Conservation (phyloP, 2,797 vertebrate genomes). For the Alcedo quadribrachys region DNA sequence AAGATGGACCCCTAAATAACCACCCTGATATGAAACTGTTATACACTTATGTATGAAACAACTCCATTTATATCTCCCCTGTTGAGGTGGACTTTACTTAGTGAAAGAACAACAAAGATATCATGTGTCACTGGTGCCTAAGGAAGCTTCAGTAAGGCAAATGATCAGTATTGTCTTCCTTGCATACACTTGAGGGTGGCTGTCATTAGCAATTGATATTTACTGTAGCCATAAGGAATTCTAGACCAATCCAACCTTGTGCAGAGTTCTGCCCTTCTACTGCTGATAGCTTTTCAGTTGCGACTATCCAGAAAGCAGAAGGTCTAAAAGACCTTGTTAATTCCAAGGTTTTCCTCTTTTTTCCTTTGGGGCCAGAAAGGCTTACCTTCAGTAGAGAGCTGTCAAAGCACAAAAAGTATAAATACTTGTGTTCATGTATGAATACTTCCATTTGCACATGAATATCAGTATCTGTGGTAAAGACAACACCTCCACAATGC, state of each 20-base stretch:
- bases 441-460: background rate
- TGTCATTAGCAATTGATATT: fast-evolving
- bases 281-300: background rate
- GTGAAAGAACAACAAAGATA: background rate
- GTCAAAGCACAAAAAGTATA: background rate
- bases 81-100: background rate
- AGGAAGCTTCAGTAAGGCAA: background rate
- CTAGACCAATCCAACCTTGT: background rate
- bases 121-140: background rate
- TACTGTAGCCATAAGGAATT: background rate
- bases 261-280: background rate
- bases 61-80: background rate
- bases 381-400: background rate
- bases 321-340: background rate
- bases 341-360: background rate
- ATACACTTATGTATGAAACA: fast-evolving
- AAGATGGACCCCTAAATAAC: background rate
- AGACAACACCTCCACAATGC: background rate
- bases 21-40: background rate
- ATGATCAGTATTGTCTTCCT: background rate
- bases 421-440: background rate
- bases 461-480: background rate
- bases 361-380: background rate
- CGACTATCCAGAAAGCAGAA: background rate
- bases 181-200: background rate